A percentile compares a stretch with the other conserved stretches of the same genome.
These are phyloP conservation scores for Gorsachius magnificus DNA, from an alignment of 2,797 vertebrate genomes.

Conservation along the genomic window DNA sequence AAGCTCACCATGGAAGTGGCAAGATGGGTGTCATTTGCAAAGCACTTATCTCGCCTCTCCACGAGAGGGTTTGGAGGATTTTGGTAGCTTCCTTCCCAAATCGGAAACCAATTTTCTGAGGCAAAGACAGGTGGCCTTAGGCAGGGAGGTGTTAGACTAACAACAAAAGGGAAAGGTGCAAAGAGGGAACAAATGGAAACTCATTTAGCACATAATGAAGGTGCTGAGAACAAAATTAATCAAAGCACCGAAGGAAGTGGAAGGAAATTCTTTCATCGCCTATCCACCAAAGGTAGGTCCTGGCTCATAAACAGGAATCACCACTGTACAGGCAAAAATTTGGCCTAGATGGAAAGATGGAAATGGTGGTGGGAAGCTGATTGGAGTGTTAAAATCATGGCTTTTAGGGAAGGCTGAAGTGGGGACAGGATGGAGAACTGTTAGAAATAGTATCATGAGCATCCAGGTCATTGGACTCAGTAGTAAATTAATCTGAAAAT, in stretches of 20 bases:
- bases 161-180: conserved; percentile 68
- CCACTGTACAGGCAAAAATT: neutral
- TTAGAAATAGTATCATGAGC: neutral
- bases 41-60: neutral
- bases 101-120: conserved; percentile 17
- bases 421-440: neutral
- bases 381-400: neutral
- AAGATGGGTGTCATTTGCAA: neutral
- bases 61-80: neutral
- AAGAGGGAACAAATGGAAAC: conserved; percentile 66
- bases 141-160: conserved; percentile 51
- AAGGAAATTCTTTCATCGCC: conserved; percentile 19
- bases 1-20: neutral
- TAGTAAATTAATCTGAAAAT: conserved; percentile 31
- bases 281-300: neutral
- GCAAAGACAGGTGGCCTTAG: neutral
- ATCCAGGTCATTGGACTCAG: neutral
- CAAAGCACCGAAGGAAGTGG: conserved; percentile 51
- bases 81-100: conserved; percentile 10
- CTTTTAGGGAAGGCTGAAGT: conserved; percentile 10
- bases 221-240: conserved; percentile 50
- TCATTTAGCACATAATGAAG: conserved; percentile 52
- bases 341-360: neutral
- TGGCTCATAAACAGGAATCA: neutral
- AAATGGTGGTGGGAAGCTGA: neutral